Base-by-base conservation (phyloP, 2,797 vertebrate genomes). In the Acanthurus tractus region DNA sequence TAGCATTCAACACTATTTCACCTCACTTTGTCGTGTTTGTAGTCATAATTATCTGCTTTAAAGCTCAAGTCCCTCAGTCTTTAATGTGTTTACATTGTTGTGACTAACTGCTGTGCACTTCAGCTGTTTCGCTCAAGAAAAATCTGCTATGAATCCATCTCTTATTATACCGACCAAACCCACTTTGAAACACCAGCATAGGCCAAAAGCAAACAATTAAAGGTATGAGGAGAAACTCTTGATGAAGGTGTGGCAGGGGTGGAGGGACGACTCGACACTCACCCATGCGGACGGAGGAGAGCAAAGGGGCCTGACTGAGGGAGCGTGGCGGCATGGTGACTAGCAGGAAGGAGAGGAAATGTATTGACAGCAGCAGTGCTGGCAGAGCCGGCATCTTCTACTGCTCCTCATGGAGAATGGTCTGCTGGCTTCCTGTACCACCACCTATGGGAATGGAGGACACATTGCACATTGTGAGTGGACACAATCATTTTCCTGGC, bases 311-410 rank as follows among this genome's bases (percentile, higher is more conserved):
- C 92, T 96, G 96, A 85, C 93, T 94, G 81, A 92, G 83, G 90
- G 93, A 94, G 86, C 78, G 86, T 58, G 94, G 95, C 46, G 92
- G 88, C 95, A 95, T 94, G 88, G 89, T 94, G 87, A 94, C 85
- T 92, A 96, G 92, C 89, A 96, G 90, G 88, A 94, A 88, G 77
- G 90, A 91, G 66, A 96, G 94, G 95, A 96, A 94, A 84, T 93
- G 95, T 94, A 96, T 96, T 95, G 97, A 96, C 96, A 98, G 96
- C 96, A 98, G 95, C 95, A 98, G 96, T 90, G 95, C 95, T 96
- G 96, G 95, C 96, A 97, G 96, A 96, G 97, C 96, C 96, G 96
- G 97, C 97, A 98, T 98, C 96, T 98, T 98, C 97, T 95, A 97
- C 96, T 94, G 95, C 96, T 98, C 97, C 97, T 97, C 97, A 98